Evolutionary conservation across 1,140 invertebrate species (phyloP), one percentile per base, ranked within the genome.

Genomic region (Sitodiplosis mosellana): DNA sequence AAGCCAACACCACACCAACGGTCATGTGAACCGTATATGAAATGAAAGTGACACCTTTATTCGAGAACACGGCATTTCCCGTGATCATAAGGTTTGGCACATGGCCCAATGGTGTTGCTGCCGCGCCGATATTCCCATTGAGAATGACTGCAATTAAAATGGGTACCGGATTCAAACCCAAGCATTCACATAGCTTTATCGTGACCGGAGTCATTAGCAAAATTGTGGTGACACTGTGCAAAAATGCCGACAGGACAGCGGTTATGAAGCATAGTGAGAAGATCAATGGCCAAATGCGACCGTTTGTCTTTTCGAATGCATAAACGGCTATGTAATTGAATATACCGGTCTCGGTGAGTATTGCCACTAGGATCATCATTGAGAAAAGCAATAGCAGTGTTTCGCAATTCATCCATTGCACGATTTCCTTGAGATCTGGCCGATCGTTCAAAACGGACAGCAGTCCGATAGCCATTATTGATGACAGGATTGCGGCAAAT

Each of bases 291-390:
- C 83, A 86, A 14, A 81, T 64, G 60, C 72, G 72, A 17, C 83
- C 83, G 47, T 69, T 70, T 0, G 81, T 80, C 43, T 80, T 61
- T 71, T 77, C 77, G 45, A 74, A 82, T 18, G 81, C 80, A 52
- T 76, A 64, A 2, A 84, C 77, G 3, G 84, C 80, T 45, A 81
- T 60, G 55, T 79, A 87, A 65, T 87, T 83, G 53, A 87, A 88
- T 53, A 87, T 70, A 2, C 83, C 83, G 7, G 83, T 86, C 56
- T 87, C 83, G 0, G 80, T 78, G 1, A 88, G 66, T 45, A 87
- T 76, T 0, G 78, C 74, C 0, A 88, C 84, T 3, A 87, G 58
- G 2, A 83, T 71, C 84, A 88, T 88, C 84, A 88, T 88, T 2
- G 81, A 80, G 58, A 87, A 87, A 3, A 88, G 63, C 12, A 88